Base-by-base conservation (phyloP, 2,113 vertebrate species). In the Catharus bicknelli region DNA sequence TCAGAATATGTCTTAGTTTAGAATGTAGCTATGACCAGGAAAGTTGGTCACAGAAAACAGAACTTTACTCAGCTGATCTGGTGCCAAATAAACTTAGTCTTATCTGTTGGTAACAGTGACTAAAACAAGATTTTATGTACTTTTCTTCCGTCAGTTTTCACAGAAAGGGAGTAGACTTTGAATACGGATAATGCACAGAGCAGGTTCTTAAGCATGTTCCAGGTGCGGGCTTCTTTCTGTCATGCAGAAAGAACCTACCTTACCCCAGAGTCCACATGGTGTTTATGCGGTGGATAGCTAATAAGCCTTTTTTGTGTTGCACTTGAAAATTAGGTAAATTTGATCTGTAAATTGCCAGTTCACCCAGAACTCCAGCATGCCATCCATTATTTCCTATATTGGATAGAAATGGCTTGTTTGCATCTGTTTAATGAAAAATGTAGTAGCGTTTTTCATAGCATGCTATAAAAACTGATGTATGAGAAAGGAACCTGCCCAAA, bases 111-210 rank as follows among this genome's bases (percentile, higher is more conserved):
- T 75, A 83, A 78, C 86, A 86, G 61, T 82, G 66, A 85, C 67
- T 76, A 86, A 90, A 68, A 11, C 17, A 88, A 55, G 54, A 90
- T 86, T 94, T 94, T 88, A 42, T 48, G 40, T 30, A 32, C 77
- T 92, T 92, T 94, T 83, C 40, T 94, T 59, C 63, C 88, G n/a
- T 77, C 90, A 73, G 38, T 3, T 83, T 94, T 88, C 67, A 70
- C 22, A 70, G 75, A 88, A 92, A 87, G 82, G 32, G 63, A 83
- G 22, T 67, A 86, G 78, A 67, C 43, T 90, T 87, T 70, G 40
- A 74, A 42, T 57, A 43, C 0, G 9, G 85, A 73, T 81, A 88
- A 83, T 36, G 4, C 13, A 55, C 22, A 57, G 43, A 85, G 21
- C 19, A 80, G 29, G 40, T 76, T 89, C 57, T 76, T 59, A 69